Evolutionary conservation across 2,797 vertebrate genomes (phyloP), one percentile per base, ranked within the genome.

Genomic region (Falco novaeseelandiae): DNA sequence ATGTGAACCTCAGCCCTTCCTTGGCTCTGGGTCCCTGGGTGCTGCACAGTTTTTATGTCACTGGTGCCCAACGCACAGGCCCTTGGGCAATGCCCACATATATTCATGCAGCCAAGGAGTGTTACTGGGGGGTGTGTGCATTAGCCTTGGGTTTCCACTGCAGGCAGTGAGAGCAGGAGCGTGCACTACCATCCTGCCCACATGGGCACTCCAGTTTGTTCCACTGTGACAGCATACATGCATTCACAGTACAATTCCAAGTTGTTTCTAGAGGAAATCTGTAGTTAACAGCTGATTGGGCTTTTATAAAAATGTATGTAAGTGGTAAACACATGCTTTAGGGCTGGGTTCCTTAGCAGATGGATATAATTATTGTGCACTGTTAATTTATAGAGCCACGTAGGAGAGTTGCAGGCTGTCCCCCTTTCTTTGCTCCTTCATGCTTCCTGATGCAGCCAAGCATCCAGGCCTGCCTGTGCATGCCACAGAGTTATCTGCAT

Each of bases 171-270:
- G 36, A 90, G 27, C 44, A 40, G 42, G 27, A 70, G 18, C 5
- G 9, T 9, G 12, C 18, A 17, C 14, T 0, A 0, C 17, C 13
- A 4, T 26, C 38, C 23, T 2, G 0, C 12, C 25, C n/a, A 9
- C 0, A 0, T 13, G 14, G 52, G 29, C 32, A 10, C 44, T 67
- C 46, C 15, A 7, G 2, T 34, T 72, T 8, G 0, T 12, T 69
- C 40, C 0, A 0, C 38, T 27, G 21, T 22, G 6, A 38, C 9
- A 71, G 49, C 34, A 18, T 3, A 10, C 8, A 2, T 2, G 2
- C 30, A 49, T 12, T 14, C 20, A 25, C 72, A 22, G 52, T 55
- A 36, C 9, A 57, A 49, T 42, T 78, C 38, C 3, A 12, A 5
- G 38, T 18, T 11, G 12, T 70, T 82, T 61, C 70, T 55, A 71